Evolutionary conservation across 53 echinoderm and acorn worm species (phyloP).

Genomic region (Henricia sp.): DNA sequence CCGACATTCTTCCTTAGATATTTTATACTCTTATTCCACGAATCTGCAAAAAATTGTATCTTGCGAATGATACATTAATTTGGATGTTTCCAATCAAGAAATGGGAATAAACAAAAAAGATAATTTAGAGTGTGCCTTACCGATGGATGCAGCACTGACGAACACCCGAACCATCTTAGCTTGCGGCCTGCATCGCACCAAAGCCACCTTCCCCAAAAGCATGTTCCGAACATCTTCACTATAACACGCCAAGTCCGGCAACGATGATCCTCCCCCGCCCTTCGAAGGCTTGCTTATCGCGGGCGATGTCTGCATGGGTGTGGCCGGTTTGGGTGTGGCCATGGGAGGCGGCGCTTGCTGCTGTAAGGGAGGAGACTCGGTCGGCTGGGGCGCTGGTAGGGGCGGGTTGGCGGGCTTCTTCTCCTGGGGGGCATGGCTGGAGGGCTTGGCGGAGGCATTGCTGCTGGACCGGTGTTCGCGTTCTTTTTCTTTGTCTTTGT

Average conservation of each 20-base stretch:
- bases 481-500: constrained; percentile 64
- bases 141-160: constrained; percentile 86
- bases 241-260: constrained; percentile 74
- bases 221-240: constrained; percentile 85
- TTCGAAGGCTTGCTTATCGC: constrained; percentile 34
- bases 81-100: no score
- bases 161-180: constrained; percentile 88
- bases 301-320: constrained; percentile 60
- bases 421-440: constrained; percentile 36
- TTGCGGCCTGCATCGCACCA: constrained; percentile 72
- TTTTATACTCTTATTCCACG: no score
- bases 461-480: constrained; percentile 57
- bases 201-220: constrained; percentile 78
- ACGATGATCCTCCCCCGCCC: constrained; percentile 6
- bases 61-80: no score
- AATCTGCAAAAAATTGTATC: no score
- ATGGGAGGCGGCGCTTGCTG: constrained; percentile 41
- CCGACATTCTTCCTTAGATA: no score
- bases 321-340: constrained; percentile 51
- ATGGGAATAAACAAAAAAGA: no score
- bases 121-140: no score
- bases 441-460: constrained; percentile 51
- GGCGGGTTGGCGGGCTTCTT: constrained; percentile 53
- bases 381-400: constrained; percentile 57
- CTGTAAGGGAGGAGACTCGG: constrained; percentile 36